A percentile compares a stretch with the other conserved stretches of the same genome.
Conservation (phyloP, 2,113 vertebrate genomes). For the Nesoenas mayeri region DNA sequence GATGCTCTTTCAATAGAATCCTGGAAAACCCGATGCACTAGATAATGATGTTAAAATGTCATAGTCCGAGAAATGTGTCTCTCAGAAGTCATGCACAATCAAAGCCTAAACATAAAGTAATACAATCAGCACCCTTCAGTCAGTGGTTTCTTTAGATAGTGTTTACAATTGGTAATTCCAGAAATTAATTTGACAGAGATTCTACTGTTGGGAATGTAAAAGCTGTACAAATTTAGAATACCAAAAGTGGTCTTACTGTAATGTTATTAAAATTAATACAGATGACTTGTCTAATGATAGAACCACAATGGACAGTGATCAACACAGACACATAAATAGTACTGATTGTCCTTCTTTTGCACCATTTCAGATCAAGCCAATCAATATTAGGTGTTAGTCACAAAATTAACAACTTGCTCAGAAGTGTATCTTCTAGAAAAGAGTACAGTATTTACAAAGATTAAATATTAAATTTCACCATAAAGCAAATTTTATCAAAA, state of each 20-base stretch:
- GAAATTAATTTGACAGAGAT: neutral
- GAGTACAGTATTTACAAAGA: neutral
- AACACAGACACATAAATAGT: neutral
- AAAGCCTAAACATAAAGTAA: neutral
- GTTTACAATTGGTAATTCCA: neutral
- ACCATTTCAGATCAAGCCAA: neutral
- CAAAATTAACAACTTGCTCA: neutral
- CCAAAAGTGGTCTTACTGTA: neutral
- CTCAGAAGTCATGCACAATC: neutral
- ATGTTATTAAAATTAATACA: neutral
- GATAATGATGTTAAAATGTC: neutral
- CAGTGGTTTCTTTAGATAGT: neutral
- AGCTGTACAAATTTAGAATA: neutral
- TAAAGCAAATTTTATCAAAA: neutral
- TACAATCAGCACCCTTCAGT: neutral
- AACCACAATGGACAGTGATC: neutral
- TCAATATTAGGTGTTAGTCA: neutral
- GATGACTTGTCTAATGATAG: neutral
- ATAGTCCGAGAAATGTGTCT: neutral
- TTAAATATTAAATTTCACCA: neutral
- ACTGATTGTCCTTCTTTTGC: neutral
- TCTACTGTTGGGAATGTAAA: neutral
- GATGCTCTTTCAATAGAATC: neutral
- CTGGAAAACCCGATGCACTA: neutral
- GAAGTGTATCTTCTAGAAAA: neutral